Conservation (phyloP, 2,113 vertebrate genomes). For the Protobothrops mucrosquamatus region DNA sequence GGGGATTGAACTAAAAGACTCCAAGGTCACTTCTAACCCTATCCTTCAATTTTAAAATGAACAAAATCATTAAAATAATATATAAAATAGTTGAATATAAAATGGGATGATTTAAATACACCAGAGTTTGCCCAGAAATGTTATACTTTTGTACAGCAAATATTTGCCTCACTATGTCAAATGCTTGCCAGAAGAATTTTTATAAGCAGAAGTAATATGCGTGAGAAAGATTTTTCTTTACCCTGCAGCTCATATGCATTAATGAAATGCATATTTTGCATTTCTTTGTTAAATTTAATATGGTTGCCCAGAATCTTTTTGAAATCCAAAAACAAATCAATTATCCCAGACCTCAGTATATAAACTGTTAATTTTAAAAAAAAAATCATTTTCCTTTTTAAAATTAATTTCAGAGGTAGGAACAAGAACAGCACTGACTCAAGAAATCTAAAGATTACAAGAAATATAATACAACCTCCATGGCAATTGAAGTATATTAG, state of each 20-base stretch:
- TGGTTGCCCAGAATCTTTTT: background rate
- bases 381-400: background rate
- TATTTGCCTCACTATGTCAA: background rate
- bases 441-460: background rate
- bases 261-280: background rate
- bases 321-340: background rate
- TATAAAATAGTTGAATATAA: background rate
- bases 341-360: background rate
- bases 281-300: background rate
- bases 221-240: background rate
- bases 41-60: background rate
- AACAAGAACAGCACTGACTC: background rate
- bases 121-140: background rate
- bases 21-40: background rate
- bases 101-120: background rate
- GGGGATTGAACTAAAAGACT: background rate
- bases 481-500: background rate
- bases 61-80: background rate
- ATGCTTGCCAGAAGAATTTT: background rate
- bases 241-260: background rate
- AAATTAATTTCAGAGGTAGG: background rate
- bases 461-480: background rate
- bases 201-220: background rate
- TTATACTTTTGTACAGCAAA: background rate
- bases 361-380: background rate